Conservation (phyloP, 2,797 vertebrate species). For the Chelmon rostratus region DNA sequence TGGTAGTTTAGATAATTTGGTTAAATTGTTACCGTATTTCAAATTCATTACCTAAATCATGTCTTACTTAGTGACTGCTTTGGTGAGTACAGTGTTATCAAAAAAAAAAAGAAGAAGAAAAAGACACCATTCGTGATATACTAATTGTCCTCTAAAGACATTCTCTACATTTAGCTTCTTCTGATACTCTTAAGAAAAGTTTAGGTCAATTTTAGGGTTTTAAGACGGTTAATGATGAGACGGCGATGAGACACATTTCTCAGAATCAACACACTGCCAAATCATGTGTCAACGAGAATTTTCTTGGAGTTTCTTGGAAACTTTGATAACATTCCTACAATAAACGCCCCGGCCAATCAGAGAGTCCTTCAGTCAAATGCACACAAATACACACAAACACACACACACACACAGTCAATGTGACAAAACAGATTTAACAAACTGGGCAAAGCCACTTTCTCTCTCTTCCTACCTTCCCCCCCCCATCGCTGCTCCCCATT, state of each 20-base stretch:
- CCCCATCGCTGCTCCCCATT: constrained; percentile 41
- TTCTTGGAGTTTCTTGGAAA: constrained; percentile 11
- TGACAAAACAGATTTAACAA: constrained; percentile 39
- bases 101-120: too few species aligned
- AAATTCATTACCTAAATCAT: too few species aligned
- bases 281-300: not conserved
- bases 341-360: constrained; percentile 17
- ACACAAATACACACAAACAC: constrained; percentile 9
- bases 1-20: not conserved
- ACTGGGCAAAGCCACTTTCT: constrained; percentile 21
- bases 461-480: constrained; percentile 32
- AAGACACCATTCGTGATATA: not conserved
- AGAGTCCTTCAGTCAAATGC: constrained; percentile 25
- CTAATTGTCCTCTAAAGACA: not conserved
- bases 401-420: constrained; percentile 20
- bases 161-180: not conserved
- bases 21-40: not conserved
- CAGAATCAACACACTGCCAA: not conserved
- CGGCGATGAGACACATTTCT: not conserved
- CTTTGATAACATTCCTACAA: constrained; percentile 6
- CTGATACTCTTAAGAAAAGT: not conserved
- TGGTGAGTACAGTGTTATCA: too few species aligned
- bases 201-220: not conserved
- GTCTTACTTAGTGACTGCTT: not conserved
- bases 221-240: too few species aligned